phyloP scores from a whole-genome alignment of 2,113 vertebrate species.

The Gavia stellata region DNA sequence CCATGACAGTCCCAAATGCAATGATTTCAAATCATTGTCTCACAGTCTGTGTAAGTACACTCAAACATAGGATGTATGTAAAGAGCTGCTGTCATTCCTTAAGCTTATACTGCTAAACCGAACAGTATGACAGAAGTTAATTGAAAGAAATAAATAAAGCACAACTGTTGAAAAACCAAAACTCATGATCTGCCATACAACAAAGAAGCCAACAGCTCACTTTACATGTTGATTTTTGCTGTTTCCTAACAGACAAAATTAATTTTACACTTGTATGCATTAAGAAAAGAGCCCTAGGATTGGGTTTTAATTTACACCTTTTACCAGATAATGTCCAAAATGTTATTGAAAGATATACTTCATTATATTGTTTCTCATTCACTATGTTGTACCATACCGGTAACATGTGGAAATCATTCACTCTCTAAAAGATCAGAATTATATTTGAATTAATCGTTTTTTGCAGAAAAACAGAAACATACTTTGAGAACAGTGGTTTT shows the following conservation, averaged over 20 bases:
- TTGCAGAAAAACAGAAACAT: background rate
- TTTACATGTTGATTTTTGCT: background rate
- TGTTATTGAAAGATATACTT: background rate
- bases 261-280: background rate
- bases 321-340: background rate
- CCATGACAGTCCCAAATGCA: background rate
- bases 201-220: background rate
- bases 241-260: background rate
- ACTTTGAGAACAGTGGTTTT: background rate
- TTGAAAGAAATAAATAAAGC: background rate
- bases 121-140: background rate
- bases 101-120: background rate
- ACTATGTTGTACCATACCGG: background rate
- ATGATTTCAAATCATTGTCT: background rate
- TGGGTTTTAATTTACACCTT: background rate
- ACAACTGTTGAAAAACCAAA: background rate
- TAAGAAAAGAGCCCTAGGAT: background rate
- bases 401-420: background rate
- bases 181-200: background rate
- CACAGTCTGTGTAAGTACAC: background rate
- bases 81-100: background rate
- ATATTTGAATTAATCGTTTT: background rate
- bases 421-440: background rate
- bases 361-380: background rate
- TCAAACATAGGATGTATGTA: rapidly evolving